These are phyloP conservation scores for Druon quercuslanigerum DNA, from an alignment of 1,140 invertebrate species.

Conservation along the genomic window DNA sequence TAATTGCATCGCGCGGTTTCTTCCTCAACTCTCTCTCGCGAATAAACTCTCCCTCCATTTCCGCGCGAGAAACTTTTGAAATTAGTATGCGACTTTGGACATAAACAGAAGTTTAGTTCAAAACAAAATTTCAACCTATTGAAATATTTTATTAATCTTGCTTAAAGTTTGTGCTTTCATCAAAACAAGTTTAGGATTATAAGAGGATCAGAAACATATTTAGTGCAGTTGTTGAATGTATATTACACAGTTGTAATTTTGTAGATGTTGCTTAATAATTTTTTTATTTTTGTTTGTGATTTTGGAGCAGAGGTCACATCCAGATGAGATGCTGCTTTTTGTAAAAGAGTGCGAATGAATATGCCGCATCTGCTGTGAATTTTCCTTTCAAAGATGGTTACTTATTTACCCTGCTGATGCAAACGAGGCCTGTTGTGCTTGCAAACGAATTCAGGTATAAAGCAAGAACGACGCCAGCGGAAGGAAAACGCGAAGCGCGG, in stretches of 20 bases:
- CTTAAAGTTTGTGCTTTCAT: no score
- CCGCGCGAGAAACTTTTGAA: not conserved
- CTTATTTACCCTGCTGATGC: conserved; percentile 27
- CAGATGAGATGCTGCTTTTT: not conserved
- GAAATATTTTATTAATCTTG: no score
- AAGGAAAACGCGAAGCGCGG: conserved; percentile 23
- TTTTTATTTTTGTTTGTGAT: no score
- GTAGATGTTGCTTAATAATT: no score
- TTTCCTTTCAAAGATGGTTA: not conserved
- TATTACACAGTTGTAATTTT: no score
- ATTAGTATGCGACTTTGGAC: not conserved
- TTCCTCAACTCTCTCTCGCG: conserved; percentile 36
- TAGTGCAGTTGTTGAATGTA: no score
- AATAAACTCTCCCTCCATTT: not conserved
- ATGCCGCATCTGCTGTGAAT: not conserved
- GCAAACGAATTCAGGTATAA: conserved; percentile 14
- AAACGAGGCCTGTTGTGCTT: conserved; percentile 27
- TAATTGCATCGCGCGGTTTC: conserved; percentile 69
- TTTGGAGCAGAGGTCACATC: no score
- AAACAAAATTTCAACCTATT: no score
- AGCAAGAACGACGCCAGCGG: not conserved
- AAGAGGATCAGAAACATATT: no score
- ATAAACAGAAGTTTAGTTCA: not conserved
- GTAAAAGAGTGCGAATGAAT: not conserved
- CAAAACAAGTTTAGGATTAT: no score